These are phyloP conservation scores for Leptestheria dahalacensis DNA, from an alignment of 1,140 invertebrate species.

Conservation along the genomic window DNA sequence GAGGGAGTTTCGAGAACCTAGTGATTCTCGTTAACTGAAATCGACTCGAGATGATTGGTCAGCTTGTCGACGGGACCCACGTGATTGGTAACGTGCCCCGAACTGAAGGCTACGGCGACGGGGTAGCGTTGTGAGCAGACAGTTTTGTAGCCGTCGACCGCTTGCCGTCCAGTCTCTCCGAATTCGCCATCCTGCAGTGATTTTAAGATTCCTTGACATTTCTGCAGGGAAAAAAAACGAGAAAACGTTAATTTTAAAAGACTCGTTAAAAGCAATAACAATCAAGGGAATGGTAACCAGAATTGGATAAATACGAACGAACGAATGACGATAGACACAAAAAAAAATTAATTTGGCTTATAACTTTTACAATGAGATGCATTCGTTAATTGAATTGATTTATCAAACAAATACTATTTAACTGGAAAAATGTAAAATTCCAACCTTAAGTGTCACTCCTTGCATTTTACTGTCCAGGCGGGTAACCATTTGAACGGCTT, in stretches of 20 bases:
- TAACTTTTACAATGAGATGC: conserved; percentile 22
- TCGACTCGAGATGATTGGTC: conserved; percentile 9
- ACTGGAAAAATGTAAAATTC: too few species aligned
- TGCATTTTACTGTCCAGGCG: conserved; percentile 33
- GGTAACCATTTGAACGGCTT: conserved; percentile 45
- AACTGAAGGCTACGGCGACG: conserved; percentile 28
- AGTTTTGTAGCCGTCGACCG: conserved; percentile 47
- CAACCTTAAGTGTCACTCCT: conserved; percentile 35
- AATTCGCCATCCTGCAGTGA: conserved; percentile 60
- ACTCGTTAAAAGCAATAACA: too few species aligned
- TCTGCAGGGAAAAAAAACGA: conserved; percentile 38
- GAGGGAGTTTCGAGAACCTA: too few species aligned
- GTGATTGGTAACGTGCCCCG: neutral
- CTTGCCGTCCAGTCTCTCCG: conserved; percentile 45
- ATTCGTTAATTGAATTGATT: conserved; percentile 22
- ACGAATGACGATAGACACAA: too few species aligned
- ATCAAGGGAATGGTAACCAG: too few species aligned
- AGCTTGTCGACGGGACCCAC: neutral
- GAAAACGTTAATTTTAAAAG: too few species aligned
- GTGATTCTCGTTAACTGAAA: conserved; percentile 6
- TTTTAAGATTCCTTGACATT: conserved; percentile 58
- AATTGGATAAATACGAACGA: too few species aligned
- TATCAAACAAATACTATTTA: too few species aligned
- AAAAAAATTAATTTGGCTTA: conserved; percentile 16
- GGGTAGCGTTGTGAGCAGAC: conserved; percentile 56